Percentiles rank a stretch among this genome's conserved stretches.
These are phyloP conservation scores for Gryllus bimaculatus DNA, from an alignment of 1,140 invertebrate genomes.

Conservation along the genomic window DNA sequence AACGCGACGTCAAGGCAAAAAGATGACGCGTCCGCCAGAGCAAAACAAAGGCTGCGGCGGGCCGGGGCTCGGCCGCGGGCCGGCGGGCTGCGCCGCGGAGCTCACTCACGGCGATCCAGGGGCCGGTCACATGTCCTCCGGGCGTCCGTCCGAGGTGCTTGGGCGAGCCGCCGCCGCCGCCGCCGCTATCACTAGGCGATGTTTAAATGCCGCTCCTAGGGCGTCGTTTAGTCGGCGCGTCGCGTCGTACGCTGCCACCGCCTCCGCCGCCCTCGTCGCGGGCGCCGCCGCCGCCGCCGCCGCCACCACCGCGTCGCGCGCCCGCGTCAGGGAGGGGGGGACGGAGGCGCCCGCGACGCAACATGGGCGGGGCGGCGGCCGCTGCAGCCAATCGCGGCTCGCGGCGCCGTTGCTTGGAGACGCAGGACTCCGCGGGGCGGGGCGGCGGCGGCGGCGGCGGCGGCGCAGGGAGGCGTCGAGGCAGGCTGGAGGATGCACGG, in stretches of 20 bases:
- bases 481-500: background rate
- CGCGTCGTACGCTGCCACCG: background rate
- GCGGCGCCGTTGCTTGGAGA: background rate
- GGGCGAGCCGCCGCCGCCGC: background rate
- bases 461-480: background rate
- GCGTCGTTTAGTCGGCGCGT: background rate
- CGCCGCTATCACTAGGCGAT: background rate
- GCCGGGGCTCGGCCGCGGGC: no score
- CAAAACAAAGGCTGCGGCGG: no score
- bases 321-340: no score
- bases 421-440: background rate
- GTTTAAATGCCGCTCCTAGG: constrained; percentile 3
- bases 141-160: background rate
- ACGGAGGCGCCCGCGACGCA: background rate
- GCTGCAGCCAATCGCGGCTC: background rate
- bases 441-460: no score
- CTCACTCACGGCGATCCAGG: background rate
- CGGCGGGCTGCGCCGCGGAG: no score
- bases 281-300: no score
- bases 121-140: background rate
- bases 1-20: background rate
- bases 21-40: no score
- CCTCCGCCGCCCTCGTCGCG: no score
- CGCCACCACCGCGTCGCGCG: no score
- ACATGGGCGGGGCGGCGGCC: constrained; percentile 1